These are phyloP conservation scores for Danio aesculapii DNA, from an alignment of 2,797 vertebrate species.

Conservation along the genomic window DNA sequence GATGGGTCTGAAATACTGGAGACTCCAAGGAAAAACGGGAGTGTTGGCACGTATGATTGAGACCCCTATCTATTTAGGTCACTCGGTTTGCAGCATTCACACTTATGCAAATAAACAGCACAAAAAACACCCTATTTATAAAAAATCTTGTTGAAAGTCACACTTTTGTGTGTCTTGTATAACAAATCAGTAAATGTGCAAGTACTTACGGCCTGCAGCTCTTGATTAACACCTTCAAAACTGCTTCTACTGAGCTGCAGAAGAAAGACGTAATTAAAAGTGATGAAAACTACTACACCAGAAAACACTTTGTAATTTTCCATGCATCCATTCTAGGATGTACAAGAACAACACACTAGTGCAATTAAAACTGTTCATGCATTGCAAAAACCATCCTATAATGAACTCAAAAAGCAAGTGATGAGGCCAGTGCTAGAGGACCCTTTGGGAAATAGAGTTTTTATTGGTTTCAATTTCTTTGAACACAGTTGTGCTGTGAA, in stretches of 20 bases:
- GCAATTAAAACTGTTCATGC: constrained; percentile 68
- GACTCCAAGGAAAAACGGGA: no score
- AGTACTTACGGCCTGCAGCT: constrained; percentile 96
- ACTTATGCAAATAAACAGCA: no score
- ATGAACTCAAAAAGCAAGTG: not conserved
- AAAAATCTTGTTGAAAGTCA: no score
- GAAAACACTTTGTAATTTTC: not conserved
- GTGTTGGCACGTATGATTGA: no score
- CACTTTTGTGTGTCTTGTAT: no score
- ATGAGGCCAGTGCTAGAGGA: not conserved
- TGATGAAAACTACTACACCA: constrained; percentile 43
- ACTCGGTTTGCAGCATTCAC: no score
- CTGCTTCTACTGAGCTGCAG: constrained; percentile 91
- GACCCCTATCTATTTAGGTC: no score
- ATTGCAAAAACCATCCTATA: constrained; percentile 68
- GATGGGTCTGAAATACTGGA: no score
- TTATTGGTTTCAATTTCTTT: not conserved
- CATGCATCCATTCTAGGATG: constrained; percentile 60
- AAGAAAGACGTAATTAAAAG: constrained; percentile 45
- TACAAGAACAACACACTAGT: constrained; percentile 66
- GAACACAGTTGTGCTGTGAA: constrained; percentile 1
- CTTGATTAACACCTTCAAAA: constrained; percentile 96
- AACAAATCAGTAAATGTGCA: no score
- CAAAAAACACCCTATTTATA: no score
- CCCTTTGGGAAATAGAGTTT: not conserved